These are phyloP conservation scores for Proales similis DNA, from an alignment of 1,140 invertebrate species.

Conservation along the genomic window DNA sequence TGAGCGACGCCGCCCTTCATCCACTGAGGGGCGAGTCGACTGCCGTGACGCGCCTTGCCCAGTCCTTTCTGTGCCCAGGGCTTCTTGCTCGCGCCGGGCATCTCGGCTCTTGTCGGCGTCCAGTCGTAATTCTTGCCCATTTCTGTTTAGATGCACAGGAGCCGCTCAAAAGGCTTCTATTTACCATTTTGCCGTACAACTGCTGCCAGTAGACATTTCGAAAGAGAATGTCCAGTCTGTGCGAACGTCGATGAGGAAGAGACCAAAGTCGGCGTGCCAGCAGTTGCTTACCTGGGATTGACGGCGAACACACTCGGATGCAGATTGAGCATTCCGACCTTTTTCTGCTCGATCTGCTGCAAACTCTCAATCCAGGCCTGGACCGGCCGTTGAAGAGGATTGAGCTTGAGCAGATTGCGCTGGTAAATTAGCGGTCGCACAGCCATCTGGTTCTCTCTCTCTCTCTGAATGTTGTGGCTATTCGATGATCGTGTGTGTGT, in stretches of 20 bases:
- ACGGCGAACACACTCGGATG: constrained; percentile 78
- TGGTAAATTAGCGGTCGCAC: constrained; percentile 4
- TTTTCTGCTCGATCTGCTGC: constrained; percentile 67
- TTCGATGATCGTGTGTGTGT: too few relatives aligned
- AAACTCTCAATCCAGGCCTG: constrained; percentile 88
- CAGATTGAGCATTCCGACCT: constrained; percentile 73
- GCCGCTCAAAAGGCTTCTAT: constrained; percentile 42
- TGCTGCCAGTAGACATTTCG: constrained; percentile 81
- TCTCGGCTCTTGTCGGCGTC: constrained; percentile 69
- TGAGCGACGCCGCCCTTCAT: constrained; percentile 67
- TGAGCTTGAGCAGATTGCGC: constrained; percentile 16
- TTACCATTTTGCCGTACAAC: constrained; percentile 70
- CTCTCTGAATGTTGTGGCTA: too few relatives aligned
- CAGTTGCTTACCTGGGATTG: constrained; percentile 58
- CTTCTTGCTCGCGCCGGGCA: constrained; percentile 73
- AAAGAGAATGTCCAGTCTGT: constrained; percentile 75
- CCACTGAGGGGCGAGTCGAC: constrained; percentile 77
- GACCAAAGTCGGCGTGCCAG: neutral
- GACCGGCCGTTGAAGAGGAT: constrained; percentile 52
- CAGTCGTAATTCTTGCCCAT: constrained; percentile 56
- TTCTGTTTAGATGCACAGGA: constrained; percentile 49
- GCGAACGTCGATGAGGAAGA: constrained; percentile 39
- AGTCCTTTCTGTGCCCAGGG: constrained; percentile 91
- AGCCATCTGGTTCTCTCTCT: too few relatives aligned
- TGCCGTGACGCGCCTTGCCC: constrained; percentile 80